Base-by-base conservation (phyloP, 2,797 vertebrate species). In the Spheniscus humboldti region DNA sequence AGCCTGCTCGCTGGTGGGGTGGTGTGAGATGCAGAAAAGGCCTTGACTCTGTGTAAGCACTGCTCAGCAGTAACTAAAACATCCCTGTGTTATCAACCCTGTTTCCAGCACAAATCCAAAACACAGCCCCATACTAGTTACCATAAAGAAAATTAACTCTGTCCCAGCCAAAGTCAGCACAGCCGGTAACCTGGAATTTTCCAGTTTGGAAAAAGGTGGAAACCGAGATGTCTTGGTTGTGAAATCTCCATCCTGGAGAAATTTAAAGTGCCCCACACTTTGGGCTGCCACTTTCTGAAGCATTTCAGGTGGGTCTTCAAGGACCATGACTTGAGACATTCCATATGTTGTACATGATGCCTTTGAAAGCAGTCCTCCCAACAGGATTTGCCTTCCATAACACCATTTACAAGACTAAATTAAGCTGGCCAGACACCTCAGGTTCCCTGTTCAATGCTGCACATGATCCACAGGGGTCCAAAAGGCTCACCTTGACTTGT, bases 261-360 rank as follows among this genome's bases (percentile, higher is more conserved):
- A 15, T 41, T 15, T 41, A 41, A 41, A 41, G 41, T 41, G 31
- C 30, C 28, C 56, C 28, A 23, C 8, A 3, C 19, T 60, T 79
- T 5, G 6, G 20, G 17, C 16, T 55, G 33, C 41, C 47, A 3
- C 37, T 62, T 76, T 59, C 72, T 64, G 31, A 39, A 76, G 19
- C 45, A 31, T 30, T 76, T 76, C 20, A 57, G 18, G 8, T 14
- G 9, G 25, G 33, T 59, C 13, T 48, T 35, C 60, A 14, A 3
- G 47, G 63, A 55, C 27, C 15, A 5, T 0, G 0, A 13, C 2
- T 6, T 23, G n/a, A 86, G 25, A 24, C 10, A 4, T 6, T 41
- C 48, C 75, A 19, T 0, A 0, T 4, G 31, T 3, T 13, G 13
- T 33, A 67, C 63, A 30, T 2, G 0, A 20, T 6, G 15, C 17